These are phyloP conservation scores for Rhodinocichla rosea DNA, from an alignment of 2,113 vertebrate species.

Conservation along the genomic window DNA sequence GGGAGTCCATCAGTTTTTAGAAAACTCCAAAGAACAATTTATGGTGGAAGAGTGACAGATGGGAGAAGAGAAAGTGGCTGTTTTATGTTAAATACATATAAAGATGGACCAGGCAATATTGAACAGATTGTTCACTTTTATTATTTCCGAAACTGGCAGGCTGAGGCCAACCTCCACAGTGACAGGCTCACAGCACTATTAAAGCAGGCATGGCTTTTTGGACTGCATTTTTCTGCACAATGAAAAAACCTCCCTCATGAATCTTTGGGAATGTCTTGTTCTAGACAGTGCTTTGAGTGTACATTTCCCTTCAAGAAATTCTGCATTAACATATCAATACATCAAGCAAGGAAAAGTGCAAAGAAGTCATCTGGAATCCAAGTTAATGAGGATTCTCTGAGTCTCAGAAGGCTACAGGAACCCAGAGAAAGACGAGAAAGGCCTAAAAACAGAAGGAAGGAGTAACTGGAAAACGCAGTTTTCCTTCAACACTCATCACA, in stretches of 20 bases:
- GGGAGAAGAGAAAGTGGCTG: neutral
- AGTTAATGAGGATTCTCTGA: neutral
- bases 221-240: neutral
- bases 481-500: neutral
- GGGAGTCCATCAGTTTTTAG: neutral
- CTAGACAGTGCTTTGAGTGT: neutral
- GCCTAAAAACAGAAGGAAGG: neutral
- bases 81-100: neutral
- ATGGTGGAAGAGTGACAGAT: neutral
- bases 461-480: neutral
- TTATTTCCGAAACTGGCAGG: neutral
- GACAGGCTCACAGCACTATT: neutral
- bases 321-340: neutral
- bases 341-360: neutral
- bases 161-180: neutral
- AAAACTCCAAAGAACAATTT: neutral
- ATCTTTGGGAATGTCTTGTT: neutral
- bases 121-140: conserved; percentile 38
- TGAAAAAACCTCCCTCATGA: neutral
- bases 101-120: neutral
- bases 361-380: neutral
- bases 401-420: neutral
- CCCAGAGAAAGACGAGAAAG: neutral
- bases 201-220: neutral
- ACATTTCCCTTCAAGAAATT: neutral